phyloP scores from a whole-genome alignment of 2,797 vertebrate species.

The Gymnoscopelus microlampas region DNA sequence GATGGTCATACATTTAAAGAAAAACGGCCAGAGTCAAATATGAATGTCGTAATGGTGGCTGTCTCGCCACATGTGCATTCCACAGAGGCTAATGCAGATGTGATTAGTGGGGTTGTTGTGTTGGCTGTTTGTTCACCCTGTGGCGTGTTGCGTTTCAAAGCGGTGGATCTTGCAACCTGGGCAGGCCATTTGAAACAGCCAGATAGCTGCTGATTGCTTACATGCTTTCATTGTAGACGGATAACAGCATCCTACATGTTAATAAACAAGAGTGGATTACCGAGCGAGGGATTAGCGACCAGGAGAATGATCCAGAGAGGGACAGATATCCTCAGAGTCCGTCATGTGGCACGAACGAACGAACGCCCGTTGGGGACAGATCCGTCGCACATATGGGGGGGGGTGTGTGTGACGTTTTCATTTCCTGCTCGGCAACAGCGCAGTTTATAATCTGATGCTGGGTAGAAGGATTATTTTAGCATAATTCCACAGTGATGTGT shows the following conservation, averaged over 20 bases:
- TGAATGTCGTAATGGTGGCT: conserved; percentile 15
- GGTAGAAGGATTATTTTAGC: not conserved
- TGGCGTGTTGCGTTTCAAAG: not conserved
- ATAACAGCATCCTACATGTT: conserved; percentile 50
- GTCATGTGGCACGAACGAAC: conserved; percentile 13
- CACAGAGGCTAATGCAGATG: conserved; percentile 19
- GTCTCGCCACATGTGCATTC: conserved; percentile 27
- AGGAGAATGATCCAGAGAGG: not conserved
- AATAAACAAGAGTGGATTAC: conserved; percentile 20
- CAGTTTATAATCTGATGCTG: not conserved
- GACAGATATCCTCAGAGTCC: conserved; percentile 17
- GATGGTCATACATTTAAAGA: conserved; percentile 29
- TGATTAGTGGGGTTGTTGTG: conserved; percentile 25
- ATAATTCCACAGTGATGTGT: not conserved
- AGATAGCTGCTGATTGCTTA: conserved; percentile 43
- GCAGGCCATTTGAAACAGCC: conserved; percentile 50
- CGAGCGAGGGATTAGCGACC: conserved; percentile 10
- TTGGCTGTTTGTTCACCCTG: conserved; percentile 4
- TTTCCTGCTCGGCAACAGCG: too few relatives aligned
- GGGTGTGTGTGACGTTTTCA: too few relatives aligned
- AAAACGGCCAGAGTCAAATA: not conserved
- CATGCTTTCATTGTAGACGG: conserved; percentile 53
- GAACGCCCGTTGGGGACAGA: too few relatives aligned
- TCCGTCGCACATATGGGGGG: too few relatives aligned
- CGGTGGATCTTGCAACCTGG: conserved; percentile 48